Base-by-base conservation (phyloP, 1,140 invertebrate species). In the Ceratina calcarata region DNA sequence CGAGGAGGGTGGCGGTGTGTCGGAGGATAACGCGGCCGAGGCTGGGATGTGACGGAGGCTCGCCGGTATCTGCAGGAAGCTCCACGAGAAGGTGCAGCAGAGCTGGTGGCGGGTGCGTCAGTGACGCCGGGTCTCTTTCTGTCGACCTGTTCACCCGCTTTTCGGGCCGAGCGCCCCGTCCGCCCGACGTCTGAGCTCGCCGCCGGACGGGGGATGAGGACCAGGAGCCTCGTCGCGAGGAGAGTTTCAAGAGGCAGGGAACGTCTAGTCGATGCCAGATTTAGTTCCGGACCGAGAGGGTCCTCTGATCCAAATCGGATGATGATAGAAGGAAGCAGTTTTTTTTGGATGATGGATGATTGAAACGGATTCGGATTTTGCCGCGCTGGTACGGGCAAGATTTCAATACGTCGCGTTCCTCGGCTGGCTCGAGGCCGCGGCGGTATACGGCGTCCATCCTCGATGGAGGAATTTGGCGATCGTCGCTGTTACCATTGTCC, bases 21-120 rank as follows among this genome's bases (percentile, higher is more conserved):
- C 87, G 53, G 93, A 94, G 68, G 93, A 93, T 80, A 93, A 90
- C 83, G 91, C 92, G 77, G 93, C 91, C 73, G 93, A 94, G 85
- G 93, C 94, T 94, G 96, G 96, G 91, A 97, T 97, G 95, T 97
- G 96, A 97, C 96, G 96, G 96, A 97, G 96, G 95, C 95, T 97
- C 94, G 94, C 96, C 90, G 96, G 96, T 94, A 95, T 97, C 93
- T 97, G 96, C 93, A 96, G 95, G 94, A 97, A 96, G 94, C 94
- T 97, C 92, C 95, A 96, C 93, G 96, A 97, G 93, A 97, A 96
- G 93, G 96, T 97, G 93, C 96, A 96, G 93, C 95, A 92, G 87
- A 90, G 95, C 90, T 96, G 95, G 95, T 96, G 95, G 95, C 95
- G 94, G 90, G 94, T 95, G 88, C 95, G 95, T 92, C 94, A 95